These are phyloP conservation scores for Parnassius glacialis DNA, from an alignment of 2,888 invertebrate species.

Conservation along the genomic window DNA sequence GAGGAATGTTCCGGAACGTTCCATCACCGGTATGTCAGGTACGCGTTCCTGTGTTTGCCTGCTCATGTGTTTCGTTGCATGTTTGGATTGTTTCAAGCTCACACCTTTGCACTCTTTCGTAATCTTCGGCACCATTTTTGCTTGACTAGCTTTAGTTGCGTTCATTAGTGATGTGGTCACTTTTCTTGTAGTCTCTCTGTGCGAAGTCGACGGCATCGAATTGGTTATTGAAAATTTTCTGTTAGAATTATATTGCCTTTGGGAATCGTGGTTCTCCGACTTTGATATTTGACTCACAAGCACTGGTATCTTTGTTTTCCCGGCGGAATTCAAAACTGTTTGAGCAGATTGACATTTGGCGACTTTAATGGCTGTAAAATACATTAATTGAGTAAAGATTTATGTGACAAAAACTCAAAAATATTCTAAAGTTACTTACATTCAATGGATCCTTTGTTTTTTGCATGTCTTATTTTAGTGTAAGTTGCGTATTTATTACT, in stretches of 20 bases:
- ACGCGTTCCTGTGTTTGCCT: conserved; percentile 28
- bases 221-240: conserved; percentile 4
- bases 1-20: conserved; percentile 86
- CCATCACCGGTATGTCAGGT: conserved; percentile 54
- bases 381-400: neutral
- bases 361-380: conserved; percentile 8
- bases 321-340: conserved; percentile 26
- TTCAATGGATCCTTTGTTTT: conserved; percentile 48
- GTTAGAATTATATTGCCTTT: conserved; percentile 7
- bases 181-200: conserved; percentile 33
- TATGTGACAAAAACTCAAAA: neutral
- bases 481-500: conserved; percentile 68
- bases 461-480: conserved; percentile 54
- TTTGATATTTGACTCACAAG: conserved; percentile 45
- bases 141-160: conserved; percentile 81
- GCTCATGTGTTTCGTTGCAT: conserved; percentile 30
- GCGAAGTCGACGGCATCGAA: conserved; percentile 5
- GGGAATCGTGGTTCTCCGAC: conserved; percentile 13
- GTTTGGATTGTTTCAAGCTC: conserved; percentile 8
- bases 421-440: conserved; percentile 49
- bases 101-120: conserved; percentile 40
- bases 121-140: conserved; percentile 72
- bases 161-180: conserved; percentile 68
- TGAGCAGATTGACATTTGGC: conserved; percentile 35
- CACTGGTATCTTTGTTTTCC: conserved; percentile 61